Evolutionary conservation across 2,113 vertebrate species (phyloP), one percentile per base, ranked within the genome.

Genomic region (Geococcyx californianus): DNA sequence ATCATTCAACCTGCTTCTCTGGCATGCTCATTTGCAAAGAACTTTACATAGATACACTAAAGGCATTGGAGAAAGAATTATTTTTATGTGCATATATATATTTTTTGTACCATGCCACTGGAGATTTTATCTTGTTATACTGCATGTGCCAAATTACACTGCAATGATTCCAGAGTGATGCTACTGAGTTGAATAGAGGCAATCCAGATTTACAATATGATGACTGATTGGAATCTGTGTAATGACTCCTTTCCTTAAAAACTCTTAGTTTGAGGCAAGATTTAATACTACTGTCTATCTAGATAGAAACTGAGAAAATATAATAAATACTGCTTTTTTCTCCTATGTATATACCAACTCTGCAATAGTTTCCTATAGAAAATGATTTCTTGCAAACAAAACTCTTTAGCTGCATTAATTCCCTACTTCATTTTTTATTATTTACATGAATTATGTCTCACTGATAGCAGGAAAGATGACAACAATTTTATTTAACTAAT

Each of bases 211-310:
- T 90, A 94, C 88, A 94, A 90, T 88, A 36, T 13, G 42, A 93
- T 88, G 83, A 92, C 55, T 93, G 90, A 92, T 95, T 92, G 51
- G 70, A 87, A 91, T 94, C 66, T 64, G 26, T 70, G 56, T 90
- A 94, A 94, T 89, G 89, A 84, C 24, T 91, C 56, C 28, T 81
- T 93, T 94, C 62, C 87, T 92, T 60, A 91, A 96, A 95, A 95
- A 64, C 62, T 91, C 84, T 70, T 78, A 18, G 38, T 91, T 52
- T 95, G 69, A 94, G 52, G 66, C 62, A 95, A 81, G 66, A 89
- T 78, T 90, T 84, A 70, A 52, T 84, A 81, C 34, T 55, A 74
- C 51, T 36, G 73, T 69, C 55, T 83, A 58, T 81, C 94, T 82
- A 91, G 68, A 87, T 52, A 52, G 72, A 88, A 97, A 94, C 40